Evolutionary conservation across 2,888 invertebrate genomes (phyloP), one percentile per base, ranked within the genome.

Genomic region (Scrobipalpa atriplicella): DNA sequence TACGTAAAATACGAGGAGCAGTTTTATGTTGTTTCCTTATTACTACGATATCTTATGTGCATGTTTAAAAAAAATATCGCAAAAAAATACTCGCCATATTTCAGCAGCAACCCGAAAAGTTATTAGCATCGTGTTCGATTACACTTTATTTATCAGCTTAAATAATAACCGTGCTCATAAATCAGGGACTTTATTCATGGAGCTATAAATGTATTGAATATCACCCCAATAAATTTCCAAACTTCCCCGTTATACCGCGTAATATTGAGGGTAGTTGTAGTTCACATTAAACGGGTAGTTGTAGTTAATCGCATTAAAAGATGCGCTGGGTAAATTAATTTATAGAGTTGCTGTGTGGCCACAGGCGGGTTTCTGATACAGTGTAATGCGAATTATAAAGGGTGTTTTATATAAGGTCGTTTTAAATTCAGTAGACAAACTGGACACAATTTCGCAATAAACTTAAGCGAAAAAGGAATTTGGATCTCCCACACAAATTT

Each of bases 321-420:
- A 72, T 69, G 69, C 70, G 66, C 64, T 43, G 63, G 64, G 68
- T 68, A 70, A 72, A 73, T 72, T 71, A 72, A 73, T 73, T 73
- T 73, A 73, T 69, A 52, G 70, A 62, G 39, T 2, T 56, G 58
- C 62, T 52, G 62, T 64, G 62, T 66, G 66, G 63, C 66, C 43
- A n/a, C 54, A 11, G n/a, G 36, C 16, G n/a, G 60, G n/a, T 5
- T 63, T 18, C 62, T 51, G 64, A 11, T 6, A 16, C 11, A 7
- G n/a, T 51, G 51, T 3, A 16, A 51, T 16, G 6, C n/a, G 16
- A 51, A 13, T 29, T 29, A 11, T 29, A 56, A 0, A 11, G 56
- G 29, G 13, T 56, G 11, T 56, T 56, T 6, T 10, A 1, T 10
- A 10, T 39, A 39, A n/a, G n/a, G n/a, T n/a, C n/a, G n/a, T n/a